A percentile compares a stretch with the other conserved stretches of the same genome.
Conservation (phyloP, 2,888 invertebrate genomes). For the Eretmocerus hayati region DNA sequence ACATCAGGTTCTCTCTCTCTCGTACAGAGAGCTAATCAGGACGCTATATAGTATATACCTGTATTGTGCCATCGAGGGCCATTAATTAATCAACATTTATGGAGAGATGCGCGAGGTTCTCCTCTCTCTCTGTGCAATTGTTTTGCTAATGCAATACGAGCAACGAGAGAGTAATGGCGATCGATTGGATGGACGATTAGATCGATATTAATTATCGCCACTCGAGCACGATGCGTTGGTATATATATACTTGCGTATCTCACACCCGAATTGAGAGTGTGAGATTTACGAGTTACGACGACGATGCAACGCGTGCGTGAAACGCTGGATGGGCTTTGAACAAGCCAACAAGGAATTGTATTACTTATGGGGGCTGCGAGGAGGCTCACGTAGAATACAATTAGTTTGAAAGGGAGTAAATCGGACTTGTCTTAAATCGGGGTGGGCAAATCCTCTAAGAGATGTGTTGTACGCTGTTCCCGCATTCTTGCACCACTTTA, state of each 20-base stretch:
- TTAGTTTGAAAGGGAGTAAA: too few relatives aligned
- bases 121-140: constrained; percentile 6
- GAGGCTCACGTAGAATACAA: too few relatives aligned
- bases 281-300: too few relatives aligned
- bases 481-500: too few relatives aligned
- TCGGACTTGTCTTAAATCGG: constrained; percentile 12
- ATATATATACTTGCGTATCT: not conserved
- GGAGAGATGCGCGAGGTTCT: constrained; percentile 6
- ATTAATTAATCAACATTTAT: constrained; percentile 16
- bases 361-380: too few relatives aligned
- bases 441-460: too few relatives aligned
- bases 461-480: too few relatives aligned
- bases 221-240: not conserved
- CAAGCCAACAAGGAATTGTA: too few relatives aligned
- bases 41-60: not conserved
- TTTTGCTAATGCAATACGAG: not conserved
- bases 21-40: constrained; percentile 1
- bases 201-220: constrained; percentile 11
- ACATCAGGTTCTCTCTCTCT: too few relatives aligned
- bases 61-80: too few relatives aligned
- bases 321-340: too few relatives aligned
- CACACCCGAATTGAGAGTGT: not conserved
- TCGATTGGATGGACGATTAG: constrained; percentile 6
- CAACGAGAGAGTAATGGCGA: not conserved
- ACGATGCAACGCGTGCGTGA: too few relatives aligned